Evolutionary conservation across 2,888 invertebrate species (phyloP), one percentile per base, ranked within the genome.

Genomic region (Chromoteleia sp.): DNA sequence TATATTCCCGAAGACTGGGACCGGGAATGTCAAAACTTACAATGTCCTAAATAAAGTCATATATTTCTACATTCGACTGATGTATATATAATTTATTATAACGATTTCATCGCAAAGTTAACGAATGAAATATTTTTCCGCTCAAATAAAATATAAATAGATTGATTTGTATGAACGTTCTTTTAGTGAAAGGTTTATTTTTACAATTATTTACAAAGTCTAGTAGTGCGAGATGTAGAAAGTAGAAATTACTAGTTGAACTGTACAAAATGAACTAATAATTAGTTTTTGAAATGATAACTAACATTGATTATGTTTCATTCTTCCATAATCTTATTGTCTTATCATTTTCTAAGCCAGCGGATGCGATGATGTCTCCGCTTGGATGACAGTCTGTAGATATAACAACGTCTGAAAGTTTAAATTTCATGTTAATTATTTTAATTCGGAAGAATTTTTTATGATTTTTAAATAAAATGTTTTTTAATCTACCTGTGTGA

Each of bases 251-350:
- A n/a, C n/a, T n/a, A n/a, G n/a, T n/a, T n/a, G n/a, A n/a, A n/a
- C n/a, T n/a, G n/a, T n/a, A n/a, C n/a, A n/a, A n/a, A n/a, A n/a
- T n/a, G n/a, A n/a, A n/a, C n/a, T n/a, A n/a, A n/a, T n/a, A n/a
- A n/a, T n/a, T n/a, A n/a, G n/a, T n/a, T n/a, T n/a, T n/a, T n/a
- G n/a, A n/a, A n/a, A n/a, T n/a, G n/a, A n/a, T n/a, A n/a, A n/a
- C n/a, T n/a, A n/a, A n/a, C n/a, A n/a, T n/a, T n/a, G n/a, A n/a
- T 45, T 45, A 45, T 45, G 19, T 45, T 10, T 97, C 99, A 93
- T 99, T 99, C 92, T 97, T 97, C 99, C 99, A 99, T 83, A 99
- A 93, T 93, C 99, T 99, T 90, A 99, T 99, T 78, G 98, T 98
- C 93, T 98, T 99, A 92, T 99, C 99, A 90, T 98, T 98, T 92